Base-by-base conservation (phyloP, 2,797 vertebrate species). In the Enteromius unitaeniatus region DNA sequence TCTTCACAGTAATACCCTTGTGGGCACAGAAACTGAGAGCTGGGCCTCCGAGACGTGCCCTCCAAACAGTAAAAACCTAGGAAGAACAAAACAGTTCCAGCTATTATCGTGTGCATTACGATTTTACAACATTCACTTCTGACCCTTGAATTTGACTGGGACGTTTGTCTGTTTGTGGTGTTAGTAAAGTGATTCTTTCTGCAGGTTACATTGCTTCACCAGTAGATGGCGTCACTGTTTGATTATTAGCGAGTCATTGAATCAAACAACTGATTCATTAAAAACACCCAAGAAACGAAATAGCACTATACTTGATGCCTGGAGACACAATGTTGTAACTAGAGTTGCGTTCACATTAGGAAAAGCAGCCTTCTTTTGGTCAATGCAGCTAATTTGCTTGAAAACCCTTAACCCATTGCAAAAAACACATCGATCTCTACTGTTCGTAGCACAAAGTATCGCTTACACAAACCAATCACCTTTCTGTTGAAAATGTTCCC, bases 21-120 rank as follows among this genome's bases (percentile, higher is more conserved):
- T 86, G 94, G 95, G 88, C 96, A 96, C 84, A 96, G 87, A 88
- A 95, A 95, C 90, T 95, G 92, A 73, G 94, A 93, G 90, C 89
- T 89, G 17, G 96, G 96, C 82, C 92, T 93, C 78, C 87, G 89
- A 47, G 93, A 88, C 83, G 92, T 94, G 86, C 95, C 95, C 93
- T 96, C 95, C 88, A 96, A 91, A 91, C 96, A 96, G 89, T 95
- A 96, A 92, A 95, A 96, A 83, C 96, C 96, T 96, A 73, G 9
- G 60, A 83, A 86, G 51, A 84, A 90, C n/a, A 72, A 69, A 72
- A 78, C 7, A 49, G 3, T 10, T 23, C 28, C 21, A 34, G n/a
- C 8, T 78, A 45, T 42, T 55, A 37, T 37, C 11, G 2, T 37
- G 21, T 34, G 34, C 10, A 37, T 37, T 37, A 4, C 6, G 13